Base-by-base conservation (phyloP, 1,140 invertebrate genomes). In the Diploscapter pachys region DNA sequence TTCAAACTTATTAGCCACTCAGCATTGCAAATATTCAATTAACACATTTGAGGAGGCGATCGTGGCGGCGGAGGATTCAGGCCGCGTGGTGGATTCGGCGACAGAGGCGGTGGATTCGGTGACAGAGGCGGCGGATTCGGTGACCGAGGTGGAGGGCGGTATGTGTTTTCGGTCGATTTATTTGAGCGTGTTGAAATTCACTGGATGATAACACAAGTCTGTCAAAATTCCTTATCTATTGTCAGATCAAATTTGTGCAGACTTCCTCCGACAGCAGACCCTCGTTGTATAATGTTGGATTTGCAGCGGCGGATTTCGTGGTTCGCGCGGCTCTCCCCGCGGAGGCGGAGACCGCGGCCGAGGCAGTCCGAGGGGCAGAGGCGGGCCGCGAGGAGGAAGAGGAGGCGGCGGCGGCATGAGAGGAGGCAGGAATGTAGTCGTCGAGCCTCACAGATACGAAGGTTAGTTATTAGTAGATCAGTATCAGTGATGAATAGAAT, bases 381-480 rank as follows among this genome's bases (percentile, higher is more conserved):
- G 31, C 1, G 31, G 31, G 31, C 31, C 31, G 31, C 31, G 31
- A 31, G 31, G 31, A 31, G 31, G 31, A 31, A 31, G 79, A 55
- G 63, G 78, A 6, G 65, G 79, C 54, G 77, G 77, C 13, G 78
- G 74, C 31, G 92, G 91, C 73, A 92, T 95, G 82, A 91, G 90
- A 86, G 94, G 93, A 62, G 94, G 96, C 2, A 94, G 92, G 86
- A 93, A 91, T 82, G 95, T 97, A 67, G 89, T 97, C 8, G 92
- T 99, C 83, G 95, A 98, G 86, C 95, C 95, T 68, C 96, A 99
- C 91, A 92, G 95, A 87, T 94, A 98, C 86, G 89, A 92, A 78
- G 88, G 88, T 83, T 11, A 57, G 67, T 69, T 72, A 63, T 78
- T 63, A 31, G 31, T 31, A 31, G 31, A 31, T 31, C 31, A 31